Evolutionary conservation across 2,888 invertebrate species (phyloP).

Genomic region (Deilephila elpenor): DNA sequence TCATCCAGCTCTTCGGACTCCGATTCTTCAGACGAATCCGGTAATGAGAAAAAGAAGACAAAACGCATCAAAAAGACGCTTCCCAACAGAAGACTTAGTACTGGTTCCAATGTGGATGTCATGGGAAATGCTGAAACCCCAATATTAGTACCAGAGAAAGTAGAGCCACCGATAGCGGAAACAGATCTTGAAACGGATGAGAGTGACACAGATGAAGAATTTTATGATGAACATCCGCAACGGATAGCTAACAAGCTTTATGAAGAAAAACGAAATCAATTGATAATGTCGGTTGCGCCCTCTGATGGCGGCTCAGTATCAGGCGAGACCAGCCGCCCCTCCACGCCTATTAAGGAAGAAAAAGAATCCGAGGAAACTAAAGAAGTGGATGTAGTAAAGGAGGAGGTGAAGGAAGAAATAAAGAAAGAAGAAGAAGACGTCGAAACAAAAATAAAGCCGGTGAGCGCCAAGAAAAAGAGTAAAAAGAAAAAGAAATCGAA

Average conservation of each 20-base stretch:
- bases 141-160: slow-evolving; percentile 74
- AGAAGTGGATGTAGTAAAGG: slow-evolving; percentile 77
- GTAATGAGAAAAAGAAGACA: slow-evolving; percentile 74
- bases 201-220: slow-evolving; percentile 94
- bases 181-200: slow-evolving; percentile 94
- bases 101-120: slow-evolving; percentile 83
- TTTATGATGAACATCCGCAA: slow-evolving; percentile 93
- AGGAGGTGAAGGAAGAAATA: slow-evolving; percentile 74
- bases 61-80: slow-evolving; percentile 70
- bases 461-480: slow-evolving; percentile 87
- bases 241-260: slow-evolving; percentile 88
- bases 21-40: slow-evolving; percentile 75
- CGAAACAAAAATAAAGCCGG: slow-evolving; percentile 79
- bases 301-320: slow-evolving; percentile 84
- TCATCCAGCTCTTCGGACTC: slow-evolving; percentile 85
- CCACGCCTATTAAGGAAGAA: slow-evolving; percentile 82
- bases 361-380: slow-evolving; percentile 63
- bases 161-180: slow-evolving; percentile 88
- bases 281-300: slow-evolving; percentile 86
- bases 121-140: slow-evolving; percentile 81
- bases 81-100: slow-evolving; percentile 70
- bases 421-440: slow-evolving; percentile 64
- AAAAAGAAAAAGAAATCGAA: slow-evolving; percentile 86
- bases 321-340: slow-evolving; percentile 86
- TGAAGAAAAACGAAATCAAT: slow-evolving; percentile 89